Evolutionary conservation across 37 sponge, comb jelly and placozoan genomes (phyloP).

Genomic region (Bolinopsis microptera): DNA sequence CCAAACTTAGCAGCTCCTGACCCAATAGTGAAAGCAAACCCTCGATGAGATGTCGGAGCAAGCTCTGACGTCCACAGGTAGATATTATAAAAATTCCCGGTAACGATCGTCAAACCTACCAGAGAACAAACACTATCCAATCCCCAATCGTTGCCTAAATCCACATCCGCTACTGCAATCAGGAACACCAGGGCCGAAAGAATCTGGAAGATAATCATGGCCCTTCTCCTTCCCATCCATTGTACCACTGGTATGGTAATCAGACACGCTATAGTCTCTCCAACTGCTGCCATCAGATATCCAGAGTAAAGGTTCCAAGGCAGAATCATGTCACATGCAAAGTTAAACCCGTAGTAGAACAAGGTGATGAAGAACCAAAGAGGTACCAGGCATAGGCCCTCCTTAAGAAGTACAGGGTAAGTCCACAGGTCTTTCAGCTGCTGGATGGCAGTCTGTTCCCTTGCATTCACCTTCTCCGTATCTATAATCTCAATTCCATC

Average conservation of each 20-base stretch:
- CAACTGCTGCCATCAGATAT: background rate
- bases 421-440: background rate
- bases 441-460: too few relatives aligned
- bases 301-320: background rate
- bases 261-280: background rate
- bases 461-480: background rate
- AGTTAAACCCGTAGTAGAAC: background rate
- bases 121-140: background rate
- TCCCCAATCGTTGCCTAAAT: background rate
- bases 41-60: background rate
- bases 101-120: background rate
- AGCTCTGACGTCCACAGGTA: background rate
- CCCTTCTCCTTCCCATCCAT: background rate
- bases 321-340: background rate
- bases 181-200: background rate
- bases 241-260: background rate
- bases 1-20: background rate
- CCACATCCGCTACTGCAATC: background rate
- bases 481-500: too few relatives aligned
- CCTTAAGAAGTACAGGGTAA: background rate
- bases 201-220: background rate
- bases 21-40: background rate
- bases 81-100: background rate
- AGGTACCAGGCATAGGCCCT: background rate
- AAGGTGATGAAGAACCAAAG: background rate